Percentiles rank a stretch among this genome's conserved stretches.
Evolutionary conservation across 2,888 invertebrate species (phyloP).

Genomic region (Dasysyrphus albostriatus): DNA sequence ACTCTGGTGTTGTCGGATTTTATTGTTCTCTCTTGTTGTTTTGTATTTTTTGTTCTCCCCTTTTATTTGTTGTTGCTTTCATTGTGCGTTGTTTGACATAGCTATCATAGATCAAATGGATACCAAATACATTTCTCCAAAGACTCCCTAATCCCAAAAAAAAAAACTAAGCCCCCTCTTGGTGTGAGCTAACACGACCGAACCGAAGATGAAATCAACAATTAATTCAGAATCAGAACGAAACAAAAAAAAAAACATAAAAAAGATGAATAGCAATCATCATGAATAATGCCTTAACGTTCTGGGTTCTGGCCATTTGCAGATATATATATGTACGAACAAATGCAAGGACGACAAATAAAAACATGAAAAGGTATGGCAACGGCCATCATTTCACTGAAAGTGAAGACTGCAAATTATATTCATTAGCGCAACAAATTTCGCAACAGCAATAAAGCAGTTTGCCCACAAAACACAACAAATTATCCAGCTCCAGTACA

Average conservation of each 20-base stretch:
- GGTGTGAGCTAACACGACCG: background rate
- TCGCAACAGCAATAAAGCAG: constrained; percentile 72
- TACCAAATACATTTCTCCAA: constrained; percentile 43
- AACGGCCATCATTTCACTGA: constrained; percentile 32
- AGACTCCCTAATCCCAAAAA: background rate
- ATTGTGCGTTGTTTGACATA: constrained; percentile 16
- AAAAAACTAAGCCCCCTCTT: constrained; percentile 25
- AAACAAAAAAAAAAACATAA: constrained; percentile 14
- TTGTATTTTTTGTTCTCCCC: background rate
- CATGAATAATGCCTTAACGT: constrained; percentile 62
- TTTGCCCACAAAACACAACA: constrained; percentile 76
- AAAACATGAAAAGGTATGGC: constrained; percentile 24
- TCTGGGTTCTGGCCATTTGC: constrained; percentile 43
- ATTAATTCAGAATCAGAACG: constrained; percentile 59
- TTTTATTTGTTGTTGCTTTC: background rate
- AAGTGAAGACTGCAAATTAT: constrained; percentile 71
- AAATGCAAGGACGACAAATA: background rate
- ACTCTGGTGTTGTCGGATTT: constrained; percentile 47
- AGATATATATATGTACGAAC: background rate
- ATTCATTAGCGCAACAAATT: constrained; percentile 76
- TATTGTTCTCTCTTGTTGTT: constrained; percentile 15
- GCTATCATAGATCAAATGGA: constrained; percentile 61
- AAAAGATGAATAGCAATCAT: constrained; percentile 36
- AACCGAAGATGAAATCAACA: constrained; percentile 58
- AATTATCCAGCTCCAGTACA: constrained; percentile 75